phyloP scores from a whole-genome alignment of 2,797 vertebrate genomes.

The Muscicapa striata region DNA sequence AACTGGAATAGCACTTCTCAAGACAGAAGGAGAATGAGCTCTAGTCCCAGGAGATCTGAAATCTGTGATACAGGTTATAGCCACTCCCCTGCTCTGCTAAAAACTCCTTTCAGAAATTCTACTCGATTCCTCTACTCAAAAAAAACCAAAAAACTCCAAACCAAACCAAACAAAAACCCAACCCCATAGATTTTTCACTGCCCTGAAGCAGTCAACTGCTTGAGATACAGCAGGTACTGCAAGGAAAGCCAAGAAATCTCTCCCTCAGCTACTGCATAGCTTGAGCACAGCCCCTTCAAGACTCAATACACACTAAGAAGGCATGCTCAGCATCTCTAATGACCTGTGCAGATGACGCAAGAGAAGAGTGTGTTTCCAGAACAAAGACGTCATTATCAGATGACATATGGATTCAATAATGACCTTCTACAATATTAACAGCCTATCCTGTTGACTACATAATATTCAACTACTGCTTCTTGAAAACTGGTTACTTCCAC shows the following conservation, averaged over 20 bases:
- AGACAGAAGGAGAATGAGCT: not conserved
- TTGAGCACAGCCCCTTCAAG: slow-evolving; percentile 26
- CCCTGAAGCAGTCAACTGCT: not conserved
- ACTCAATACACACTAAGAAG: not conserved
- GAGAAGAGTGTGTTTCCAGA: not conserved
- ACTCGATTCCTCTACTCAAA: not conserved
- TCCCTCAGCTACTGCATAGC: not conserved
- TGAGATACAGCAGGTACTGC: not conserved
- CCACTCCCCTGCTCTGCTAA: not conserved
- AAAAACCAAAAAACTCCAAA: too few species aligned
- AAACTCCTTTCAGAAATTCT: not conserved
- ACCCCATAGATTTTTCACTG: not conserved
- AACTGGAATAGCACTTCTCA: not conserved
- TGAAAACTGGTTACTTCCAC: not conserved
- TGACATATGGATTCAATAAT: not conserved
- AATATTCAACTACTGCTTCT: not conserved
- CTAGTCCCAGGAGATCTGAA: not conserved
- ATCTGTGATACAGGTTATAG: not conserved
- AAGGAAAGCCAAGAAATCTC: not conserved
- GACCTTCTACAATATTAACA: slow-evolving; percentile 28
- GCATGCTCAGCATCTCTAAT: slow-evolving; percentile 2
- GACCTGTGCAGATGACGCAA: not conserved
- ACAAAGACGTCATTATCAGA: not conserved
- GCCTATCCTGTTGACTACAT: not conserved
- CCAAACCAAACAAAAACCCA: not conserved